These are phyloP conservation scores for Orchestia grillus DNA, from an alignment of 1,140 invertebrate species.

Conservation along the genomic window DNA sequence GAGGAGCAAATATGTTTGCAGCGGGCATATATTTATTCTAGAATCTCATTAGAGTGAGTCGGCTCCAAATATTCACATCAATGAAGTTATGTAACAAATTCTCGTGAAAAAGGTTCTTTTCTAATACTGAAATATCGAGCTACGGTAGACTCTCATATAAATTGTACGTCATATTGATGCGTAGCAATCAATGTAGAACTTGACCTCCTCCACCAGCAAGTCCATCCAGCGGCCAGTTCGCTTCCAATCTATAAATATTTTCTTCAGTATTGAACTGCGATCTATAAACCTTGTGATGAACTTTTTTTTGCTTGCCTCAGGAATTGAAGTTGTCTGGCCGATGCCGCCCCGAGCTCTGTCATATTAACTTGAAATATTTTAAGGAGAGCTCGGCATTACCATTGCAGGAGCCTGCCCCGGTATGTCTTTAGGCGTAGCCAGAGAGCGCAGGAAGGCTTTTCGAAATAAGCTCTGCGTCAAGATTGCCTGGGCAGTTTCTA, in stretches of 20 bases:
- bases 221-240: neutral
- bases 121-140: too few species aligned
- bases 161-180: neutral
- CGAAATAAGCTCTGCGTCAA: neutral
- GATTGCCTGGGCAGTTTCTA: too few species aligned
- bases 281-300: neutral
- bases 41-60: too few species aligned
- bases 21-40: too few species aligned
- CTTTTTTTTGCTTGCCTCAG: neutral
- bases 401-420: neutral
- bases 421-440: neutral
- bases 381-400: neutral
- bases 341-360: neutral
- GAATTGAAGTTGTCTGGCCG: neutral
- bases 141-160: neutral
- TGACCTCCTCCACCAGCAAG: neutral
- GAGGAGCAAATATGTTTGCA: too few species aligned
- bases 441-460: neutral
- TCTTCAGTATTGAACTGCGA: neutral
- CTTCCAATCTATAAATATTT: neutral
- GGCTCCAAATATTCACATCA: too few species aligned
- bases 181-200: neutral
- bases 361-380: too few species aligned
- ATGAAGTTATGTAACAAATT: too few species aligned
- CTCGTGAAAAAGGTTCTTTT: too few species aligned